phyloP scores from a whole-genome alignment of 2,113 vertebrate genomes.

The Nothoprocta perdicaria region DNA sequence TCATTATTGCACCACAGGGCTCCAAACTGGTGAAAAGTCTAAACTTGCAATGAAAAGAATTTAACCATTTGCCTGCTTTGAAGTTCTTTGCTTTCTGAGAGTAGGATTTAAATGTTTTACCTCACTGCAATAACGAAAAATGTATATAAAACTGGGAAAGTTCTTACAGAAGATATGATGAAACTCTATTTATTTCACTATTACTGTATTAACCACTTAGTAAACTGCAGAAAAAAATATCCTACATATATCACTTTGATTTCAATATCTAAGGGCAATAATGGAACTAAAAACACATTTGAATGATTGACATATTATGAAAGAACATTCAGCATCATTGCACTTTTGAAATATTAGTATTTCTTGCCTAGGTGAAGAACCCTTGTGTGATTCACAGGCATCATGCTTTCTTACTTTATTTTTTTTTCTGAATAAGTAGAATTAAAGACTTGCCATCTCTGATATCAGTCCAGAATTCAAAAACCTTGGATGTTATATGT shows the following conservation, averaged over 20 bases:
- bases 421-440: neutral
- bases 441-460: neutral
- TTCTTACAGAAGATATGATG: neutral
- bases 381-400: neutral
- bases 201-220: neutral
- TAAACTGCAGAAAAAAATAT: neutral
- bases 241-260: neutral
- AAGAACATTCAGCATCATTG: neutral
- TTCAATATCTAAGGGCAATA: constrained; percentile 9
- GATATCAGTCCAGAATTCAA: neutral
- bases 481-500: neutral
- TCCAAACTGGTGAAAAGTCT: neutral
- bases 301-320: neutral
- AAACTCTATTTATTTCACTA: neutral
- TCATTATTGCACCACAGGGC: neutral
- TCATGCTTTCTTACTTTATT: neutral
- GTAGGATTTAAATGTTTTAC: neutral
- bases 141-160: neutral
- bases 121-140: neutral
- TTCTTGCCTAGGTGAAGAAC: neutral
- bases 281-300: neutral
- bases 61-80: neutral
- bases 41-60: neutral
- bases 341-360: neutral
- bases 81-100: neutral